Percentiles rank a stretch among this genome's conserved stretches.
These are phyloP conservation scores for Enteromius viviparus DNA, from an alignment of 2,797 vertebrate genomes.

Conservation along the genomic window DNA sequence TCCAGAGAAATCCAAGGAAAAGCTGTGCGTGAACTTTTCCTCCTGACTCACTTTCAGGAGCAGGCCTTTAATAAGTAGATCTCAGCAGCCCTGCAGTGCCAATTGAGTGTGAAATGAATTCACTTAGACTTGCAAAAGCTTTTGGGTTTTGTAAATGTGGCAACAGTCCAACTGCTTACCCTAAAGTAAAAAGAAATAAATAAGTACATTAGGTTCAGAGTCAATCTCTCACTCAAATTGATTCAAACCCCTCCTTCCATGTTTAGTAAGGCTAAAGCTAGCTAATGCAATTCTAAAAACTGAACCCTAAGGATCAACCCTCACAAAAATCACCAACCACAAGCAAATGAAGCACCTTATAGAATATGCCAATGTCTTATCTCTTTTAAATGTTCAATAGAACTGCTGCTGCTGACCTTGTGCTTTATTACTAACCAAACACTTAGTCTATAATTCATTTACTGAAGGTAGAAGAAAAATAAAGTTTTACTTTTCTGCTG, in stretches of 20 bases:
- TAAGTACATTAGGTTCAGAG: constrained; percentile 45
- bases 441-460: constrained; percentile 2
- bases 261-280: neutral
- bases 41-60: constrained; percentile 38
- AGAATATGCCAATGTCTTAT: neutral
- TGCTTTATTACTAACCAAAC: neutral
- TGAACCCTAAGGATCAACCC: neutral
- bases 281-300: neutral
- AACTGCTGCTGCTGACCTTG: constrained; percentile 7
- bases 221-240: constrained; percentile 36
- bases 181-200: constrained; percentile 49
- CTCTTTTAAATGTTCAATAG: constrained; percentile 1
- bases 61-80: constrained; percentile 57
- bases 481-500: too few species aligned
- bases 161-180: constrained; percentile 50
- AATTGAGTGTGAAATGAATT: constrained; percentile 69
- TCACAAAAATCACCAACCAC: neutral
- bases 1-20: neutral
- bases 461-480: neutral
- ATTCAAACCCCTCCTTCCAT: neutral
- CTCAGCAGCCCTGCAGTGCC: constrained; percentile 52
- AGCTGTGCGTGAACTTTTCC: constrained; percentile 32
- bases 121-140: constrained; percentile 63
- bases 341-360: constrained; percentile 2
- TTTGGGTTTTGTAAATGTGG: constrained; percentile 62